Base-by-base conservation (phyloP, 2,797 vertebrate genomes). In the Liasis olivaceus region DNA sequence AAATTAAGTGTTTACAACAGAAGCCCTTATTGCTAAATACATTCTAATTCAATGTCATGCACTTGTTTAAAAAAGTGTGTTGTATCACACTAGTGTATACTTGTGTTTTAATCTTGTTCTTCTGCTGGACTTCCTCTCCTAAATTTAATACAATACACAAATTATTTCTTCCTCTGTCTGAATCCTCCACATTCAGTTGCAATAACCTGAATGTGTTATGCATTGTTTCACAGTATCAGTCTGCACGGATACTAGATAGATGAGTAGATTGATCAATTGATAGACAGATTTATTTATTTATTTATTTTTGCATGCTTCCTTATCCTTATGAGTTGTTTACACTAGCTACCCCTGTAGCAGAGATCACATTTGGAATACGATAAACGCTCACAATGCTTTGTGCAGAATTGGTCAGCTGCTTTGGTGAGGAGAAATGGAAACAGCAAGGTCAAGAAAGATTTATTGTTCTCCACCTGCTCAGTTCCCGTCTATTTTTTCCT, bases 1-100 rank as follows among this genome's bases (percentile, higher is more conserved):
- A 95, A 96, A 93, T 91, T 11, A 95, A 0, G 28, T 36, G 84
- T 87, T 5, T 92, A 9, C 94, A 91, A 92, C 93, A 94, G 92
- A 94, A 92, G 93, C 47, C 31, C 72, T 81, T 87, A 62, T 84
- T 47, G 60, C 56, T 88, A 81, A 93, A 31, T 62, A 17, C 11
- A n/a, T 87, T 58, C 60, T 93, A 87, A 56, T 88, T n/a, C 77
- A 51, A 58, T 90, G 15, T n/a, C 26, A 42, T 47, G 24, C 24
- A n/a, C 1, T 81, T 88, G 24, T 15, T 22, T 15, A 56, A 42
- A 81, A 47, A 24, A 7, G 8, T 81, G 77, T 64, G 13, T 20
- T 87, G n/a, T 11, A 58, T 63, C 66, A 58, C 31, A n/a, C 6
- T 42, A 54, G 20, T 96, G 36, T 95, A 94, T 85, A 5, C 66